phyloP scores from a whole-genome alignment of 2,113 vertebrate genomes.

The Apeltes quadracus region DNA sequence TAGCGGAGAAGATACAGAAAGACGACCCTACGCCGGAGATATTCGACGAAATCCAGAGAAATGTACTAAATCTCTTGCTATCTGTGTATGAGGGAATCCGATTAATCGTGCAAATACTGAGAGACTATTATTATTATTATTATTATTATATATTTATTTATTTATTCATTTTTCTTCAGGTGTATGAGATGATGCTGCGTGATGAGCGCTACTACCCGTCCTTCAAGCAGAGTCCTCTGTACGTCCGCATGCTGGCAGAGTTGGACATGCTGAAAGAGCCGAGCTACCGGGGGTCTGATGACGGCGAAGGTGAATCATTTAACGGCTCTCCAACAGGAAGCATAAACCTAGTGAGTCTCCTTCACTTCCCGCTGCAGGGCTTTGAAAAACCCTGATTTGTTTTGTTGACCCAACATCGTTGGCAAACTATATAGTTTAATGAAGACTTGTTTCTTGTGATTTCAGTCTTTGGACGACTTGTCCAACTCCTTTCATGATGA shows the following conservation, averaged over 20 bases:
- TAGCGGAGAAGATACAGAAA: conserved; percentile 91
- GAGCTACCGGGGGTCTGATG: conserved; percentile 95
- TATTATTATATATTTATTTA: too few relatives aligned
- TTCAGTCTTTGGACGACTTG: conserved; percentile 95
- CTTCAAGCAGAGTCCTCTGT: conserved; percentile 93
- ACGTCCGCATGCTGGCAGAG: conserved; percentile 97
- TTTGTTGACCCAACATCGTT: not conserved
- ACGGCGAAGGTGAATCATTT: conserved; percentile 96
- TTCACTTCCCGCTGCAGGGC: not conserved
- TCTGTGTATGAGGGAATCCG: not conserved
- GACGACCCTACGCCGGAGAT: conserved; percentile 97
- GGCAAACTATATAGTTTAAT: not conserved
- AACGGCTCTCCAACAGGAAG: conserved; percentile 97
- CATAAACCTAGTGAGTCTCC: conserved; percentile 90
- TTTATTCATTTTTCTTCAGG: too few relatives aligned
- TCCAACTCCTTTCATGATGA: conserved; percentile 91
- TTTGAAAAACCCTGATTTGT: not conserved
- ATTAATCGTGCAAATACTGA: not conserved
- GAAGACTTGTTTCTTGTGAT: conserved; percentile 18
- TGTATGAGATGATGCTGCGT: conserved; percentile 95
- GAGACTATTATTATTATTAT: too few relatives aligned
- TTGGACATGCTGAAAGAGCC: conserved; percentile 99
- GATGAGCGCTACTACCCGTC: conserved; percentile 97
- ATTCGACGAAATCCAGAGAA: conserved; percentile 97
- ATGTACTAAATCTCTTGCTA: conserved; percentile 74